These are phyloP conservation scores for Distichodus sexfasciatus DNA, from an alignment of 2,797 vertebrate species.

Conservation along the genomic window DNA sequence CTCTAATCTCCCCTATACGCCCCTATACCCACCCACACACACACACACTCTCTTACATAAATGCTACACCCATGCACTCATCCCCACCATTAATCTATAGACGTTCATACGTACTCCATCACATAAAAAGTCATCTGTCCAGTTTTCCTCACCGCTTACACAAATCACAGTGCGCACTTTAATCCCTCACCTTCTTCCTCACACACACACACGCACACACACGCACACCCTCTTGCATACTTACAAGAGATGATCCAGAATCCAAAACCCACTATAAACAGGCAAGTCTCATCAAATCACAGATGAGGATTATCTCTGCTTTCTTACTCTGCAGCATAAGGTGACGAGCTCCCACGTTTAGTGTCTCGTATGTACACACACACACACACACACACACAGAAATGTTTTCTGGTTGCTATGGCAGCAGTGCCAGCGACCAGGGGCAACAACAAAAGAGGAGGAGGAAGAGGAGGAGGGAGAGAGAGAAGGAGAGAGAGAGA, in stretches of 20 bases:
- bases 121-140: no score
- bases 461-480: slow-evolving; percentile 31
- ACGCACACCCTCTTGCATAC: not conserved
- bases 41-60: no score
- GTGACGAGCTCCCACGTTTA: slow-evolving; percentile 12
- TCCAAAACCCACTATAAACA: not conserved
- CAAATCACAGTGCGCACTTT: not conserved
- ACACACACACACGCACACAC: slow-evolving; percentile 14
- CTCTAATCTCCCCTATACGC: no score
- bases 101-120: no score
- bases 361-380: slow-evolving; percentile 17
- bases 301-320: not conserved
- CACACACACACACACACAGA: slow-evolving; percentile 32
- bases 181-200: not conserved
- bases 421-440: slow-evolving; percentile 70
- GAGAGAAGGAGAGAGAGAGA: slow-evolving; percentile 38
- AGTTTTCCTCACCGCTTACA: no score
- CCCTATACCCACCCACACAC: no score
- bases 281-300: not conserved
- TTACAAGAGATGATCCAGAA: not conserved
- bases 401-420: slow-evolving; percentile 83
- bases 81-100: not conserved
- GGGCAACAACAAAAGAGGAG: slow-evolving; percentile 72
- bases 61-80: not conserved
- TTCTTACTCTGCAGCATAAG: not conserved